Conservation (phyloP, 2,113 vertebrate species). For the Amia ocellicauda region DNA sequence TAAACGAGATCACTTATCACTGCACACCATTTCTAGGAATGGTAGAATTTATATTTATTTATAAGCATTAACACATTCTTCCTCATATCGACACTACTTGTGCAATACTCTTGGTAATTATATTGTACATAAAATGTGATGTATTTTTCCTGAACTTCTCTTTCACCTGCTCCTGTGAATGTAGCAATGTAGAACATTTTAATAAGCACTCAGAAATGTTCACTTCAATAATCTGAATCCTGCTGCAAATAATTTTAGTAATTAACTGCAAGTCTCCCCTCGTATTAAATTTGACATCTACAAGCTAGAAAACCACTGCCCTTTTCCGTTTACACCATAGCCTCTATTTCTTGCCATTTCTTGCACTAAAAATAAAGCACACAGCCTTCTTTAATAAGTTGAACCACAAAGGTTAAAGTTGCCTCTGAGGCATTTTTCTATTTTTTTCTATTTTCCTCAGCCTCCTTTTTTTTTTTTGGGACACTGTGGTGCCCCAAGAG, state of each 20-base stretch:
- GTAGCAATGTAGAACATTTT: too few species aligned
- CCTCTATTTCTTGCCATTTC: constrained; percentile 33
- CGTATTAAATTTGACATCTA: constrained; percentile 2
- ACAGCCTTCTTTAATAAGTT: constrained; percentile 35
- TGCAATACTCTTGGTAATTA: too few species aligned
- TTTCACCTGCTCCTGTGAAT: too few species aligned
- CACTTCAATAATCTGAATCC: not conserved
- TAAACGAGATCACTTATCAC: too few species aligned
- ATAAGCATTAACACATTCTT: too few species aligned
- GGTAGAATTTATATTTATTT: too few species aligned
- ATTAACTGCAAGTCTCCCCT: not conserved
- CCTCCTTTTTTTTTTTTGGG: constrained; percentile 44
- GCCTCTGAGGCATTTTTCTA: constrained; percentile 47
- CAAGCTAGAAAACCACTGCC: not conserved
- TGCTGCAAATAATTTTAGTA: not conserved
- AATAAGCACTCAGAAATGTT: not conserved
- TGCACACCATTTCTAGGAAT: too few species aligned
- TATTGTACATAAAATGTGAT: too few species aligned
- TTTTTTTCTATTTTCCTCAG: constrained; percentile 30
- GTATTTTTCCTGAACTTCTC: too few species aligned
- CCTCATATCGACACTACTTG: too few species aligned
- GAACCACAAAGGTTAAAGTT: constrained; percentile 58
- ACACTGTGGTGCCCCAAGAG: constrained; percentile 43
- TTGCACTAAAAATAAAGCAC: constrained; percentile 43
- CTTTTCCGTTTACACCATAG: not conserved